Conservation (phyloP, 2,113 vertebrate species). For the Pterocles burchelli region DNA sequence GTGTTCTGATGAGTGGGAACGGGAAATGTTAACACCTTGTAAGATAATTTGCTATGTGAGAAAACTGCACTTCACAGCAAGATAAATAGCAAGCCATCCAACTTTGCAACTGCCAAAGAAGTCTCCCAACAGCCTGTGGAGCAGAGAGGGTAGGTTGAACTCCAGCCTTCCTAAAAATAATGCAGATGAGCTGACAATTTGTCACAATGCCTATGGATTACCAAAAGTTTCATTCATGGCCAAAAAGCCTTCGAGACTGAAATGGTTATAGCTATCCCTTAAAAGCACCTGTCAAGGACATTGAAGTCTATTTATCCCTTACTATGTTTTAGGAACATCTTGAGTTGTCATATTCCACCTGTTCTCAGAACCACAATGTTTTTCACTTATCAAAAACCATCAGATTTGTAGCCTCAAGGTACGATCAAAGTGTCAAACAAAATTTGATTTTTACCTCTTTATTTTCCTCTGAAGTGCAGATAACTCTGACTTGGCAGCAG, state of each 20-base stretch:
- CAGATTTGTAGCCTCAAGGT: slow-evolving; percentile 51
- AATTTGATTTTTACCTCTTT: slow-evolving; percentile 56
- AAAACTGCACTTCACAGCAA: slow-evolving; percentile 22
- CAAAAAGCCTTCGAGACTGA: neutral
- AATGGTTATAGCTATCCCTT: neutral
- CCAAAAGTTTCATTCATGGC: neutral
- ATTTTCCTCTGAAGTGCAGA: slow-evolving; percentile 56
- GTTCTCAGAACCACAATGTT: slow-evolving; percentile 30
- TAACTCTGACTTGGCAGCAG: slow-evolving; percentile 14
- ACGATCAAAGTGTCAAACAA: slow-evolving; percentile 60
- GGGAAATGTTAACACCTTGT: slow-evolving; percentile 34
- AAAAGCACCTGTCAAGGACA: slow-evolving; percentile 37
- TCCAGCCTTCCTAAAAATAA: neutral
- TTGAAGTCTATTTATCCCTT: slow-evolving; percentile 26
- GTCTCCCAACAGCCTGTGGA: neutral
- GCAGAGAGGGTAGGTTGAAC: neutral
- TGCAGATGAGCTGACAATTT: neutral
- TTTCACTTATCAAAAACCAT: slow-evolving; percentile 57
- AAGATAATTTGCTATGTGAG: slow-evolving; percentile 41
- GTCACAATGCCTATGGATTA: neutral
- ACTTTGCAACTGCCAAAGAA: neutral
- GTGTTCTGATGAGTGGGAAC: slow-evolving; percentile 52
- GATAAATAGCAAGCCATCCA: slow-evolving; percentile 21
- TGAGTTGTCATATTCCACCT: slow-evolving; percentile 59
- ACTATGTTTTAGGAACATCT: slow-evolving; percentile 29